phyloP scores from a whole-genome alignment of 2,113 vertebrate species.

The Brienomyrus brachyistius region DNA sequence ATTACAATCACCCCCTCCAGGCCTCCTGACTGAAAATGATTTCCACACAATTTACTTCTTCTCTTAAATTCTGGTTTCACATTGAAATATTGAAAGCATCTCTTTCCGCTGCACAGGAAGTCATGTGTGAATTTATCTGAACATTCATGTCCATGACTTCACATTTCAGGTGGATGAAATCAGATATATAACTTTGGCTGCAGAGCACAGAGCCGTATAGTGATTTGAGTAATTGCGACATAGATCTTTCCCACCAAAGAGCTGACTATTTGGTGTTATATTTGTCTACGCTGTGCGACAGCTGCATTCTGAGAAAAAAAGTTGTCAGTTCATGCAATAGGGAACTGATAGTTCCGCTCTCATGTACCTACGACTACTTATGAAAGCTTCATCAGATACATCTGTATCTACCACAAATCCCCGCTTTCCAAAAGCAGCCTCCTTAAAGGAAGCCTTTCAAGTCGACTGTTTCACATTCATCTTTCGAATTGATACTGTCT shows the following conservation, averaged over 20 bases:
- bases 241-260: neutral
- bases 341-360: neutral
- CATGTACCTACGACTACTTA: neutral
- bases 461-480: neutral
- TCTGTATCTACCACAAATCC: neutral
- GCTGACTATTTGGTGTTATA: neutral
- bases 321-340: neutral
- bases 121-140: neutral
- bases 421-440: neutral
- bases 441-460: neutral
- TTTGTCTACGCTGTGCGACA: neutral
- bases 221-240: neutral
- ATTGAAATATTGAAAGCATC: neutral
- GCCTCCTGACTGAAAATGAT: neutral
- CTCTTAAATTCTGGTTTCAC: neutral
- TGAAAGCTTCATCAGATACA: conserved; percentile 4
- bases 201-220: neutral
- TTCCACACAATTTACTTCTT: neutral
- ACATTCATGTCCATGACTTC: neutral
- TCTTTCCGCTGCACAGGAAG: neutral
- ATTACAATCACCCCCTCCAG: neutral
- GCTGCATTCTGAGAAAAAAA: neutral
- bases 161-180: neutral
- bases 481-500: neutral
- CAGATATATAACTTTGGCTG: neutral